phyloP scores from a whole-genome alignment of 2,888 invertebrate species.

The Nomada lathburiana region DNA sequence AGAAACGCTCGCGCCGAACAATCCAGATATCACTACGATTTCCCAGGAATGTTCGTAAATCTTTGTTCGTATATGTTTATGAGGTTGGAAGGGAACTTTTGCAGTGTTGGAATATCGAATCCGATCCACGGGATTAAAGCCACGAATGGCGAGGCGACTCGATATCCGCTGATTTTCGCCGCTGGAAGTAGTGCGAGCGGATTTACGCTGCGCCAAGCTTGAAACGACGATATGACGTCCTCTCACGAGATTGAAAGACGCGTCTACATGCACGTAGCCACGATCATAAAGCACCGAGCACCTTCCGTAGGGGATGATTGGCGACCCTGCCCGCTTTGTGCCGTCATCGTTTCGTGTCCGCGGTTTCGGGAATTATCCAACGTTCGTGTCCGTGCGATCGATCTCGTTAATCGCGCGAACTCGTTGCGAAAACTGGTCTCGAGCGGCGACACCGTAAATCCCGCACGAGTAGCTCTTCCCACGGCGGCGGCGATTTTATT shows the following conservation, averaged over 20 bases:
- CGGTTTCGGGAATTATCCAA: slow-evolving; percentile 53
- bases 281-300: slow-evolving; percentile 52
- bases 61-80: too few relatives aligned
- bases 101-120: too few relatives aligned
- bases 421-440: slow-evolving; percentile 1
- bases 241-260: slow-evolving; percentile 56
- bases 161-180: background rate
- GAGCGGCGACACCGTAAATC: slow-evolving; percentile 14
- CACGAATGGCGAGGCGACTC: background rate
- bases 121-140: background rate
- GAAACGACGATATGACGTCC: slow-evolving; percentile 44
- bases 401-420: slow-evolving; percentile 50
- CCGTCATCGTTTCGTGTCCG: slow-evolving; percentile 43
- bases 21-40: slow-evolving; percentile 7
- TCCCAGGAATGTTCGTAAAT: slow-evolving; percentile 6
- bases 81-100: too few relatives aligned
- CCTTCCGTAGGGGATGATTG: slow-evolving; percentile 56
- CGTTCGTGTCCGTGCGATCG: slow-evolving; percentile 37
- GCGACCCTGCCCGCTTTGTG: slow-evolving; percentile 46
- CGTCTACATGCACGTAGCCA: slow-evolving; percentile 42
- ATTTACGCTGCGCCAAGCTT: slow-evolving; percentile 32
- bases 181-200: slow-evolving; percentile 28
- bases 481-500: background rate
- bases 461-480: background rate
- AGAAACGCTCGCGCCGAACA: slow-evolving; percentile 14